Evolutionary conservation across 2,888 invertebrate species (phyloP).

Genomic region (Zygaena filipendulae): DNA sequence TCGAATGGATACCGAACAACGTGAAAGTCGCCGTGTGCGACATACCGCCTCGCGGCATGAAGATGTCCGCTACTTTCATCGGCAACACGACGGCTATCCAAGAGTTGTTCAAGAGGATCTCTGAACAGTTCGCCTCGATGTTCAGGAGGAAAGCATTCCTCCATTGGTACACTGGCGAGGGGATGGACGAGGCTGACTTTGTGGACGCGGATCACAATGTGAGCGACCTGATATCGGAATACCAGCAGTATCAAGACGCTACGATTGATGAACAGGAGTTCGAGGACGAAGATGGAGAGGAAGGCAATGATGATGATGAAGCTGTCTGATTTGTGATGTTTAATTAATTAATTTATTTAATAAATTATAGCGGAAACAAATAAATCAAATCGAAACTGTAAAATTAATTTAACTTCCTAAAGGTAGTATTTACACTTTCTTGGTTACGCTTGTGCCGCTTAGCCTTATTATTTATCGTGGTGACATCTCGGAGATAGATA

Average conservation of each 20-base stretch:
- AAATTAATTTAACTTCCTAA: too few species aligned
- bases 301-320: constrained; percentile 27
- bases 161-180: constrained; percentile 97
- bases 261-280: constrained; percentile 85
- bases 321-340: constrained; percentile 19
- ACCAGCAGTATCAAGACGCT: constrained; percentile 93
- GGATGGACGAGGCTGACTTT: constrained; percentile 96
- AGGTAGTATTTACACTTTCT: too few species aligned
- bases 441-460: too few species aligned
- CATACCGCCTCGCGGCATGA: constrained; percentile 77
- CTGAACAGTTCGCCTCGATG: constrained; percentile 89
- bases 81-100: constrained; percentile 89
- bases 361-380: constrained; percentile 3
- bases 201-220: constrained; percentile 95
- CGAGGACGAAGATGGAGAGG: constrained; percentile 75
- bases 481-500: too few species aligned
- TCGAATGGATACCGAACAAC: constrained; percentile 84
- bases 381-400: too few species aligned
- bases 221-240: constrained; percentile 88
- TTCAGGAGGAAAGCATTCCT: constrained; percentile 94
- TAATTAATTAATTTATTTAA: constrained; percentile 6
- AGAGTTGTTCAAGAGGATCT: constrained; percentile 86
- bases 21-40: constrained; percentile 85
- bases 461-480: too few species aligned
- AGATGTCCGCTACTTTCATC: constrained; percentile 89